phyloP scores from a whole-genome alignment of 1,140 invertebrate species.

The Platyscapa corneri region DNA sequence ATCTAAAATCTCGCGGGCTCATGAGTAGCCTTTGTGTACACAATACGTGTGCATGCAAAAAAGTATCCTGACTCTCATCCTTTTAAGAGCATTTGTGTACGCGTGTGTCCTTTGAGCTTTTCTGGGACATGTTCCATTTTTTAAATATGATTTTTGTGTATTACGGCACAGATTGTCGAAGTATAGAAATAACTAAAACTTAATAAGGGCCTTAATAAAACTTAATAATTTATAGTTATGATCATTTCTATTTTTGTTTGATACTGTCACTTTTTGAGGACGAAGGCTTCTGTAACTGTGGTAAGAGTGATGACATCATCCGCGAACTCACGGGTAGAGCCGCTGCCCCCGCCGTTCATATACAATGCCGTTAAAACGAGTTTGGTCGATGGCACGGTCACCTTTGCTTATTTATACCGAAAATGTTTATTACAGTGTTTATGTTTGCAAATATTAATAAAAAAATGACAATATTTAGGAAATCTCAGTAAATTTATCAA shows the following conservation, averaged over 20 bases:
- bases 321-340: conserved; percentile 10
- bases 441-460: too few species aligned
- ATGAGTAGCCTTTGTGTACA: too few species aligned
- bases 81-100: too few species aligned
- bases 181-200: not conserved
- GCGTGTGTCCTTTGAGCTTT: too few species aligned
- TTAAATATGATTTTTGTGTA: too few species aligned
- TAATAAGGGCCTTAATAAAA: not conserved
- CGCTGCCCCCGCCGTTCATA: not conserved
- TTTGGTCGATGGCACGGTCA: conserved; percentile 36
- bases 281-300: not conserved
- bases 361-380: conserved; percentile 30
- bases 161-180: conserved; percentile 2
- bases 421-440: not conserved
- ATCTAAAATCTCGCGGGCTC: too few species aligned
- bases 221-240: not conserved
- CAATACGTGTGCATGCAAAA: too few species aligned
- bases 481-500: conserved; percentile 19
- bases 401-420: not conserved
- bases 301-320: conserved; percentile 43
- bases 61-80: too few species aligned
- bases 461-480: not conserved
- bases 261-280: conserved; percentile 58
- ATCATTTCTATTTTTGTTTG: conserved; percentile 53
- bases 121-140: too few species aligned